phyloP scores from a whole-genome alignment of 2,113 vertebrate species.

The Dipodomys stephensi region DNA sequence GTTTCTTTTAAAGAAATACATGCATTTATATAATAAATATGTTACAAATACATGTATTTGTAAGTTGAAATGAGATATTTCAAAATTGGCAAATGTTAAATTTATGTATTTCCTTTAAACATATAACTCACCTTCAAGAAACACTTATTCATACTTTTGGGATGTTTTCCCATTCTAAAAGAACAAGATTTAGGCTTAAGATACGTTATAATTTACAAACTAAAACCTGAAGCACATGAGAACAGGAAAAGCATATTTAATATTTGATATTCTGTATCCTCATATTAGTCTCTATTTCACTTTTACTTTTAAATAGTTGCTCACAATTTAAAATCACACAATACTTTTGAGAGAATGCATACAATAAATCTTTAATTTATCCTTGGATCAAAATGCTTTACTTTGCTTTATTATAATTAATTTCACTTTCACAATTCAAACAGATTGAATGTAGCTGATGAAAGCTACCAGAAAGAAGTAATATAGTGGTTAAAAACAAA shows the following conservation, averaged over 20 bases:
- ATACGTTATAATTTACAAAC: conserved; percentile 21
- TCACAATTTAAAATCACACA: conserved; percentile 44
- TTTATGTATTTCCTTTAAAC: conserved; percentile 50
- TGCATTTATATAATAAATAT: background rate
- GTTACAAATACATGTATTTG: background rate
- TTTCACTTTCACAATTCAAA: conserved; percentile 50
- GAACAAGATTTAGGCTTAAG: conserved; percentile 25
- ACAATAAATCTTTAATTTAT: conserved; percentile 37
- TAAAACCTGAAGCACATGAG: conserved; percentile 28
- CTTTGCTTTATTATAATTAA: conserved; percentile 63
- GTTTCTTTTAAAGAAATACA: background rate
- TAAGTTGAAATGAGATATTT: conserved; percentile 14
- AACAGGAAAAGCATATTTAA: conserved; percentile 24
- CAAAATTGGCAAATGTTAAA: conserved; percentile 32
- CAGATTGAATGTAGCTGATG: conserved; percentile 47
- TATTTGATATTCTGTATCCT: background rate
- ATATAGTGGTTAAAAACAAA: conserved; percentile 65
- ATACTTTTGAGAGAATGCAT: conserved; percentile 44
- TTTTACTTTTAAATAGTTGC: conserved; percentile 12
- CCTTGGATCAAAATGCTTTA: conserved; percentile 53
- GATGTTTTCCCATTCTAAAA: background rate
- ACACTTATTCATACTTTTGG: conserved; percentile 20
- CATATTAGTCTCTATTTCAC: background rate
- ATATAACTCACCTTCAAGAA: conserved; percentile 6
- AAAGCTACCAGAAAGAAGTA: conserved; percentile 60